phyloP scores from a whole-genome alignment of 2,888 invertebrate species.

The Chymomyza procnemis region DNA sequence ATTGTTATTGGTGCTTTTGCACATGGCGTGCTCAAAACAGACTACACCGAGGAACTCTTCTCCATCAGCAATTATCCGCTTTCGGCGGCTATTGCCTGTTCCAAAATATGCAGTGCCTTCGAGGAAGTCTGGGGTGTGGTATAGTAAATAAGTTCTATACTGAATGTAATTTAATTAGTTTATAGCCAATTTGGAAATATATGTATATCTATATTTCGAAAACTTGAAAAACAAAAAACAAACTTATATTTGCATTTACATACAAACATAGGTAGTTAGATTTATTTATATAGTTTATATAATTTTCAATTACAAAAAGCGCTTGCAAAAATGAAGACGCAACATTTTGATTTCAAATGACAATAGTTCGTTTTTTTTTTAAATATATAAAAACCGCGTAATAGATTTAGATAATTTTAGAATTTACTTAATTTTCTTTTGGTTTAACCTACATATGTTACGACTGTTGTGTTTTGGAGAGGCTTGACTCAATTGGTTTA shows the following conservation, averaged over 20 bases:
- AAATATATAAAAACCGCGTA: neutral
- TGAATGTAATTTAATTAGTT: neutral
- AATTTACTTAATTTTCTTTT: neutral
- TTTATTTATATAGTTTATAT: slow-evolving; percentile 33
- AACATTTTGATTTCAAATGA: slow-evolving; percentile 15
- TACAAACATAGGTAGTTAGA: neutral
- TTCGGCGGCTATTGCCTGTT: slow-evolving; percentile 96
- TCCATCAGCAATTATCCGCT: slow-evolving; percentile 98
- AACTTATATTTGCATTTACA: neutral
- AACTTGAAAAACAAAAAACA: too few relatives aligned
- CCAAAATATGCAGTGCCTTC: slow-evolving; percentile 95
- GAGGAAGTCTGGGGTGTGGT: slow-evolving; percentile 94
- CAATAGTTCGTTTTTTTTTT: slow-evolving; percentile 14
- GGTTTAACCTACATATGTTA: neutral
- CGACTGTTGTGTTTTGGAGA: neutral
- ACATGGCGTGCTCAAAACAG: slow-evolving; percentile 92
- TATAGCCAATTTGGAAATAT: neutral
- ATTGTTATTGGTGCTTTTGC: slow-evolving; percentile 98
- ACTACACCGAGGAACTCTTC: slow-evolving; percentile 93
- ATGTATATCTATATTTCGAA: neutral
- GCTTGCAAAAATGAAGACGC: slow-evolving; percentile 27
- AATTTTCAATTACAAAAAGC: slow-evolving; percentile 57
- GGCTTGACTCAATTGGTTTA: slow-evolving; percentile 12
- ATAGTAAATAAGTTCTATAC: slow-evolving; percentile 65
- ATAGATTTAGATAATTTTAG: neutral